Evolutionary conservation across 2,888 invertebrate species (phyloP), one percentile per base, ranked within the genome.

Genomic region (Aleiodes leptofemur): DNA sequence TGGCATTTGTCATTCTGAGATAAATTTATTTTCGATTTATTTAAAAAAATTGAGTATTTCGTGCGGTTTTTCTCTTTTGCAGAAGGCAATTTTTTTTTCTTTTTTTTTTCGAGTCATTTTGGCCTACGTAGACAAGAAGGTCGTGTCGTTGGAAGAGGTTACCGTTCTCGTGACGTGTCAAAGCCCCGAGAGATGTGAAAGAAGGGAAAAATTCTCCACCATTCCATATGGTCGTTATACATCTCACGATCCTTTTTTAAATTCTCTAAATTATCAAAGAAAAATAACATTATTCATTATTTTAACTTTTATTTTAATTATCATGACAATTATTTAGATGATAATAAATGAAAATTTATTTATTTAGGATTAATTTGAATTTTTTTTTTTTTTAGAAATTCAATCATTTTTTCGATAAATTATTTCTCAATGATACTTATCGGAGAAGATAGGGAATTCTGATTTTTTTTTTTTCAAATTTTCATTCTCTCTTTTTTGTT

Each of bases 111-210:
- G 16, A 53, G 16, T 53, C 16, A 11, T n/a, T 23, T 23, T 8
- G 13, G 11, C 51, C 51, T 31, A 6, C 48, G 72, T 38, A 53
- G 43, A 56, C 48, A 53, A 69, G 51, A 72, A 72, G 59, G 56
- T 55, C 73, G 77, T 78, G 76, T 57, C 76, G 31, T 61, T 80
- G 77, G 74, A 80, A 83, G 86, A 87, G 88, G 87, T 88, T 88
- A 88, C 83, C 85, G 82, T 87, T 87, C 83, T 86, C 83, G 86
- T 88, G 88, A 88, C 88, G 88, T 88, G 88, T 88, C 88, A 88
- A 86, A 85, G 75, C 72, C 66, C 81, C 71, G 61, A 74, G 70
- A 56, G 70, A 72, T 68, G 68, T 68, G 68, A 68, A 51, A 51
- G 34, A 51, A 68, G 31, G 83, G 85, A 82, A 75, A 70, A 61